Base-by-base conservation (phyloP, 30 jellyfish, hydroid and myxozoan genomes). In the Hydractinia echinata region DNA sequence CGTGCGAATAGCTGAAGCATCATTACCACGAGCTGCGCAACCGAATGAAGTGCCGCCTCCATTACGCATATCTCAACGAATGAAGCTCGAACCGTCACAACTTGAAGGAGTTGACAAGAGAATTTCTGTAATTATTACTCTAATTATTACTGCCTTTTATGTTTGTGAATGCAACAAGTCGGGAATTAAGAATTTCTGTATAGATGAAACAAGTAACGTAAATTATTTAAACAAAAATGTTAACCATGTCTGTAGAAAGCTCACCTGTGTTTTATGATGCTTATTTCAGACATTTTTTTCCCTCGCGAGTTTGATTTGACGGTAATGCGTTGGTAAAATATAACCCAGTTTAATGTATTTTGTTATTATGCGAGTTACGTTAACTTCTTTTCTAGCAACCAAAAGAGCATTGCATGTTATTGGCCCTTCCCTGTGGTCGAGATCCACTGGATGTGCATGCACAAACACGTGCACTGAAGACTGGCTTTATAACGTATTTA, bases 1-100 rank as follows among this genome's bases (percentile, higher is more conserved):
- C 61, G 92, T 84, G 4, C 87, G 91, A 69, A 76, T 91, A 18
- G 98, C 96, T 53, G 98, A 91, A 69, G 91, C 90, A 8, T 91
- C 98, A 54, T 76, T 91, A 72, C 98, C 98, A 71, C 82, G 98
- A 71, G 83, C 96, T 60, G 91, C 86, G n/a, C 83, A 82, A 58
- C 96, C 98, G 14, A 94, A 94, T n/a, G 98, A 91, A 66, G 96
- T 91, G 6, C 98, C 98, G 7, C 98, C 98, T 16, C 95, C 98
- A 6, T 76, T 91, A 76, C 55, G 96, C 21, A 91, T 91, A 51
- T 91, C 98, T 62, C 98, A 91, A 56, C 83, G 98, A 48, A 91
- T 91, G 98, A 91, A 91, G 66, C 77, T 91, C 61, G 98, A 91
- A 60, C 80, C 96, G 64, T 91, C 98, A 4, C 98, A 91, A 60